Percentiles rank a stretch among this genome's conserved stretches.
Conservation (phyloP, 2,888 invertebrate genomes). For the Drosophila kokeensis region DNA sequence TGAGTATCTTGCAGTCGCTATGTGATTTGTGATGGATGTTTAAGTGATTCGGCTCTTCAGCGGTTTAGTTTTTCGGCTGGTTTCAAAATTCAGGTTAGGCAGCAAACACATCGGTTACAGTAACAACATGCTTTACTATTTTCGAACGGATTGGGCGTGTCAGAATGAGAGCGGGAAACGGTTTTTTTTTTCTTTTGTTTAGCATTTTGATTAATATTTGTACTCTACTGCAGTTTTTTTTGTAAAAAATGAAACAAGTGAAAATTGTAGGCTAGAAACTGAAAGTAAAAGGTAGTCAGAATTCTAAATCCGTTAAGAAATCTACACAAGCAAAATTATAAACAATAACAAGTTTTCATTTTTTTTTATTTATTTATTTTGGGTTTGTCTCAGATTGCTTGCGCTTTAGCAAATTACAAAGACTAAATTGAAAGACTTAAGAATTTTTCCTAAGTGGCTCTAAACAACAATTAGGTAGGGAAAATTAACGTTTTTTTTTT, state of each 20-base stretch:
- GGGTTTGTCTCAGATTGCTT: slow-evolving; percentile 12
- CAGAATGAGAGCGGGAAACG: slow-evolving; percentile 15
- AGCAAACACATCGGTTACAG: slow-evolving; percentile 20
- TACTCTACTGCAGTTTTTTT: not conserved
- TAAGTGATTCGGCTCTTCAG: not conserved
- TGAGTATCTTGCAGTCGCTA: not conserved
- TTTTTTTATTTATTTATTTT: not conserved
- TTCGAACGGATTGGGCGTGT: slow-evolving; percentile 13
- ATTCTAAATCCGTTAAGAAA: slow-evolving; percentile 30
- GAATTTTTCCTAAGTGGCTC: slow-evolving; percentile 1
- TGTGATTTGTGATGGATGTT: not conserved
- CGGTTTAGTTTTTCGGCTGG: not conserved
- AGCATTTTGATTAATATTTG: slow-evolving; percentile 11
- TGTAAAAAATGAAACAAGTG: slow-evolving; percentile 16
- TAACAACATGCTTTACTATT: slow-evolving; percentile 48
- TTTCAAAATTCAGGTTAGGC: slow-evolving; percentile 21
- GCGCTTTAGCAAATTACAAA: not conserved
- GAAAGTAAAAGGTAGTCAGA: slow-evolving; percentile 13
- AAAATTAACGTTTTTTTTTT: not conserved
- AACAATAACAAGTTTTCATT: slow-evolving; percentile 55
- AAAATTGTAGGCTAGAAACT: slow-evolving; percentile 21
- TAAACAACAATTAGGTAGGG: not conserved
- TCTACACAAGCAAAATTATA: slow-evolving; percentile 83
- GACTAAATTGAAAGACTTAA: not conserved
- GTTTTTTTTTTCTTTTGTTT: not conserved